phyloP scores from a whole-genome alignment of 1,140 invertebrate genomes.

The Anoplolepis gracilipes region DNA sequence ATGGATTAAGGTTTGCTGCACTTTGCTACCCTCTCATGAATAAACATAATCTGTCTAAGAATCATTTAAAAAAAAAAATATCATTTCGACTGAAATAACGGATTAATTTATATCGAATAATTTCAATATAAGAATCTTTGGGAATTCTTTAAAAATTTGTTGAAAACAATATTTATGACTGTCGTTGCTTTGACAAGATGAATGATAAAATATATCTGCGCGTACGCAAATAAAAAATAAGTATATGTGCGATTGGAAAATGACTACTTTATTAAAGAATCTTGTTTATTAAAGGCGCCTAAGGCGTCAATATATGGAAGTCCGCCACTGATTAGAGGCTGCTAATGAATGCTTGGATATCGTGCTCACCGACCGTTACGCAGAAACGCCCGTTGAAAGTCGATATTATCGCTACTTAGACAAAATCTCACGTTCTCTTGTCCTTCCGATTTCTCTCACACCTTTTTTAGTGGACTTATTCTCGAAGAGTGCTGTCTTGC shows the following conservation, averaged over 20 bases:
- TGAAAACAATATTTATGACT: background rate
- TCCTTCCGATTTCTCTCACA: constrained; percentile 35
- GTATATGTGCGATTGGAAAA: background rate
- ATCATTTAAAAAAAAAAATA: no score
- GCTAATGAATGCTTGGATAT: constrained; percentile 44
- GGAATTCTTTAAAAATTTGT: background rate
- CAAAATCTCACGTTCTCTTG: constrained; percentile 47
- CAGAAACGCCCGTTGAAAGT: constrained; percentile 35
- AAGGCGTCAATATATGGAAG: background rate
- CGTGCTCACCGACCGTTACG: constrained; percentile 31
- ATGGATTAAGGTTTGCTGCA: constrained; percentile 4
- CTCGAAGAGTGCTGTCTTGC: constrained; percentile 36
- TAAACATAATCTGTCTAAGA: background rate
- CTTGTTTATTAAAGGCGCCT: background rate
- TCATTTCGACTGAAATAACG: background rate
- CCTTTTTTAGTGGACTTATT: constrained; percentile 36
- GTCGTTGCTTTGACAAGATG: background rate
- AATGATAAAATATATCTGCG: background rate
- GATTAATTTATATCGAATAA: background rate
- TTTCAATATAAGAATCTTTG: background rate
- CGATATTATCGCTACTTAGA: constrained; percentile 50
- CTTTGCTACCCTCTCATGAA: background rate
- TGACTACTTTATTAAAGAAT: background rate
- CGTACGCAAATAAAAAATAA: background rate
- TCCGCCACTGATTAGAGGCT: constrained; percentile 18